Conservation (phyloP, 2,797 vertebrate genomes). For the Amniataba percoides region DNA sequence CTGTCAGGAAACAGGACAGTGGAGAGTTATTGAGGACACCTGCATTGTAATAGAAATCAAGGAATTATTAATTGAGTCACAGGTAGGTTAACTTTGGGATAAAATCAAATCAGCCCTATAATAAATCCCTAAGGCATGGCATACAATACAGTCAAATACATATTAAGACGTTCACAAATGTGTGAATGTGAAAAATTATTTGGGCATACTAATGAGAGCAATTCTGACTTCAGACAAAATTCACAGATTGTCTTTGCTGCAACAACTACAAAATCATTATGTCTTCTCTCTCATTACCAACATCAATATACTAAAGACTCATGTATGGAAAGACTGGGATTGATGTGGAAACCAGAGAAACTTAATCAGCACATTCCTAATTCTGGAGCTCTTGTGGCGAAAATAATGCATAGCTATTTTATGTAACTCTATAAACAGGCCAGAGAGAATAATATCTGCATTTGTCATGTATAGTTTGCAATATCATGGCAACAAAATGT, state of each 20-base stretch:
- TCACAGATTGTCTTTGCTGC: background rate
- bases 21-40: constrained; percentile 43
- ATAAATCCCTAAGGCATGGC: background rate
- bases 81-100: constrained; percentile 54
- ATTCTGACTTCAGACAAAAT: background rate
- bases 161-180: background rate
- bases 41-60: constrained; percentile 72
- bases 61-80: constrained; percentile 48
- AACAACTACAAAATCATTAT: background rate
- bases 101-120: background rate
- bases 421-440: too few species aligned
- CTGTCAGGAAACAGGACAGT: constrained; percentile 48
- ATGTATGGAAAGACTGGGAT: too few species aligned
- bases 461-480: background rate
- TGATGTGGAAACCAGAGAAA: too few species aligned
- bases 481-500: background rate
- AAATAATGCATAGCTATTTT: too few species aligned
- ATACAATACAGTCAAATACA: background rate
- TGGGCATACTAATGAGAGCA: background rate
- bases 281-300: background rate
- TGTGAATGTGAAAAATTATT: background rate
- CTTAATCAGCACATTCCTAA: too few species aligned
- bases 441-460: background rate
- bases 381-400: too few species aligned
- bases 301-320: too few species aligned